Percentiles rank a stretch among this genome's conserved stretches.
phyloP scores from a whole-genome alignment of 2,113 vertebrate genomes.

The Prionailurus bengalensis region DNA sequence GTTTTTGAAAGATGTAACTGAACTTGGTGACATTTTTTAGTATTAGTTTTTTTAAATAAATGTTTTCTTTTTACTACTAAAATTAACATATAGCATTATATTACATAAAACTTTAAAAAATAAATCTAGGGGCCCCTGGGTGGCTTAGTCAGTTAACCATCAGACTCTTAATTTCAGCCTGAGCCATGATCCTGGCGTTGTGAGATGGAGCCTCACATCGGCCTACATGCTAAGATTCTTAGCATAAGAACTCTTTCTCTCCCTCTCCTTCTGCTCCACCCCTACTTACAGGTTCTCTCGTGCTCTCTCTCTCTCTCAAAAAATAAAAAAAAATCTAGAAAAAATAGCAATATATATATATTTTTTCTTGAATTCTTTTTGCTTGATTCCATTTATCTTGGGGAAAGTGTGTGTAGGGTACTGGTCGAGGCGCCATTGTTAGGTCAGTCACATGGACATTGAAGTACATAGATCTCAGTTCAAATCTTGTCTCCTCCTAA shows the following conservation, averaged over 20 bases:
- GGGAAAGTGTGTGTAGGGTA: neutral
- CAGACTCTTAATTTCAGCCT: too few species aligned
- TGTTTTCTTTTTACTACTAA: neutral
- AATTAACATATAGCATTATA: neutral
- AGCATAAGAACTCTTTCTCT: too few species aligned
- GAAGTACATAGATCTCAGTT: neutral
- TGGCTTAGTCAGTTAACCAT: too few species aligned
- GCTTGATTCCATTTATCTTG: neutral
- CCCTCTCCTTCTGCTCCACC: too few species aligned
- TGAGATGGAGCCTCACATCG: too few species aligned
- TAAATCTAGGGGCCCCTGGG: neutral
- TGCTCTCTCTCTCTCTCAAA: too few species aligned
- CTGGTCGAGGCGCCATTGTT: neutral
- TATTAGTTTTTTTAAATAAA: neutral
- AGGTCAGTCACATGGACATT: neutral
- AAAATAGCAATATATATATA: neutral
- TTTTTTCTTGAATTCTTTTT: neutral
- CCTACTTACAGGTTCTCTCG: too few species aligned
- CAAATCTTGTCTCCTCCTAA: neutral
- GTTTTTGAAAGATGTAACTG: neutral
- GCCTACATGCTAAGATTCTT: too few species aligned
- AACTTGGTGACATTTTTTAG: neutral
- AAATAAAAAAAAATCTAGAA: neutral
- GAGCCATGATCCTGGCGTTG: too few species aligned
- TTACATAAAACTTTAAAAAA: neutral